Evolutionary conservation across 1,140 invertebrate species (phyloP).

Genomic region (Caenorhabditis inopinata): DNA sequence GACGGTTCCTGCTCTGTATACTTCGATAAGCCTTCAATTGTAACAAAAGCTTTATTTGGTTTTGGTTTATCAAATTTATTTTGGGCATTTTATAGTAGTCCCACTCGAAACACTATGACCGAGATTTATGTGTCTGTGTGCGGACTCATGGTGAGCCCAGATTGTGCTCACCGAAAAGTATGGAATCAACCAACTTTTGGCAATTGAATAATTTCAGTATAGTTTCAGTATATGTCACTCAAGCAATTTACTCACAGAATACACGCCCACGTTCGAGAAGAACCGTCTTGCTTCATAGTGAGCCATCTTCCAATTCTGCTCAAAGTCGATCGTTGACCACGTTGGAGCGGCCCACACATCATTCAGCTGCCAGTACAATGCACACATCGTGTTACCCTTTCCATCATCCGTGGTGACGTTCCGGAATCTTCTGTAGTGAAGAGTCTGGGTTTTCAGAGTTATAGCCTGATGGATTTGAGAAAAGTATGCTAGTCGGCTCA

Average conservation of each 20-base stretch:
- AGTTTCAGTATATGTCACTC: too few relatives aligned
- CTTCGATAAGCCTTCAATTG: too few relatives aligned
- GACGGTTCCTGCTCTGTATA: too few relatives aligned
- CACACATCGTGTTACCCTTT: constrained; percentile 78
- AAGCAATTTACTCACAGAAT: constrained; percentile 54
- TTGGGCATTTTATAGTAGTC: too few relatives aligned
- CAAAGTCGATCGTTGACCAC: constrained; percentile 81
- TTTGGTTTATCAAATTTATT: too few relatives aligned
- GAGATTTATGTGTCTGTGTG: too few relatives aligned
- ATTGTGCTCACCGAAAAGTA: too few relatives aligned
- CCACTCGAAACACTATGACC: too few relatives aligned
- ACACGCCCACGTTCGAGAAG: constrained; percentile 57
- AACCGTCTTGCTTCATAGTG: constrained; percentile 62
- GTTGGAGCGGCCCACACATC: constrained; percentile 96
- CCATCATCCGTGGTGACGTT: constrained; percentile 54
- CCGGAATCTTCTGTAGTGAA: constrained; percentile 80
- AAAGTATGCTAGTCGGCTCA: constrained; percentile 55
- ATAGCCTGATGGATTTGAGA: constrained; percentile 81
- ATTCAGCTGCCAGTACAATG: constrained; percentile 97
- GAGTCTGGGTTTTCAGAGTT: constrained; percentile 81
- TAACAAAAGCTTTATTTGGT: too few relatives aligned
- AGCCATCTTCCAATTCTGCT: constrained; percentile 59
- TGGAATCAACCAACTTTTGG: too few relatives aligned
- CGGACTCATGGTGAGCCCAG: too few relatives aligned
- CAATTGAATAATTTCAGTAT: too few relatives aligned